These are phyloP conservation scores for Belgica antarctica DNA, from an alignment of 2,888 invertebrate genomes.

Conservation along the genomic window DNA sequence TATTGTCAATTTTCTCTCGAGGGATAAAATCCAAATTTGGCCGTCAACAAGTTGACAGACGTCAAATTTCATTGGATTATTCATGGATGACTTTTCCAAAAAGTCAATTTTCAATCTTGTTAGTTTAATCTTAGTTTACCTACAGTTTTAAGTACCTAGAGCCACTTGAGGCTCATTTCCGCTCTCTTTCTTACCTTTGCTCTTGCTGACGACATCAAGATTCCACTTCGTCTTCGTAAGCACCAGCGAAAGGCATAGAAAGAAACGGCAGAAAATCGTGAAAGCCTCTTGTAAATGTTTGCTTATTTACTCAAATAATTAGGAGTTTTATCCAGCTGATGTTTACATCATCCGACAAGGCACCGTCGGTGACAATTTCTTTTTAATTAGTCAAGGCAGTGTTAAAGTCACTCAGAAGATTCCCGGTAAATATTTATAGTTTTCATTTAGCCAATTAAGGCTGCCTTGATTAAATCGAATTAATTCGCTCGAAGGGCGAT, in stretches of 20 bases:
- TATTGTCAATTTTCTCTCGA: too few species aligned
- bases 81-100: constrained; percentile 7
- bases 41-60: background rate
- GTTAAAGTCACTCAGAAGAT: constrained; percentile 71
- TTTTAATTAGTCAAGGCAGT: constrained; percentile 80
- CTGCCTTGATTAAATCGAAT: constrained; percentile 50
- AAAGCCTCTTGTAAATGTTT: constrained; percentile 33
- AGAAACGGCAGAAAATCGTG: too few species aligned
- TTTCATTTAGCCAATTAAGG: constrained; percentile 25
- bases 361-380: constrained; percentile 84
- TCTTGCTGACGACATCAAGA: background rate
- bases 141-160: background rate
- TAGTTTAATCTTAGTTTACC: too few species aligned
- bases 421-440: constrained; percentile 54
- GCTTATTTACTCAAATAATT: constrained; percentile 47
- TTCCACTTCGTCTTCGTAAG: background rate
- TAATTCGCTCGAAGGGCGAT: constrained; percentile 46
- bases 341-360: constrained; percentile 82
- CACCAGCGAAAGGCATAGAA: background rate
- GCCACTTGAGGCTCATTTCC: constrained; percentile 33
- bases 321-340: constrained; percentile 80
- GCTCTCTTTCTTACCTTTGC: too few species aligned
- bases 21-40: background rate
- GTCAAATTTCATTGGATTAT: constrained; percentile 12
- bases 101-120: constrained; percentile 5